Evolutionary conservation across 2,113 vertebrate genomes (phyloP), one percentile per base, ranked within the genome.

Genomic region (Cryptotis parvus): DNA sequence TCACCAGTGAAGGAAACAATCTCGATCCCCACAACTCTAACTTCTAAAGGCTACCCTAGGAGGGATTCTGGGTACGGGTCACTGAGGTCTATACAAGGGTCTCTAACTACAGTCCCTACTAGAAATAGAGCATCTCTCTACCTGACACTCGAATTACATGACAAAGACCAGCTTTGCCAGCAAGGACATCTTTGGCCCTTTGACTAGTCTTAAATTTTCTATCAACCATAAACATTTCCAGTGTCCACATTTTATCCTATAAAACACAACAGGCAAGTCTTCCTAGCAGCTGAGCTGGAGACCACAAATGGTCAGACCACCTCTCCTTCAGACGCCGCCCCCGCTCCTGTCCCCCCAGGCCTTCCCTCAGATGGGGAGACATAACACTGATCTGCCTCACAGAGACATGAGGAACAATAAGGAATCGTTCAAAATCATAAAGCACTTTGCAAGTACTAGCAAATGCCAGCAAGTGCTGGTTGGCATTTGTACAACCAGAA

Each of bases 81-180:
- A 91, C 65, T n/a, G 68, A 82, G 75, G 31, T 90, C 87, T 96
- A 65, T 14, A 83, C 66, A 45, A 84, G 35, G 52, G 79, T 73
- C 75, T 91, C 80, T 87, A 91, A 68, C 78, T 88, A 94, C 18
- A 88, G 39, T 26, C 78, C 49, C 55, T 65, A 89, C 73, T 26
- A 85, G 84, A 83, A 95, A 86, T 1, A 12, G 68, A 86, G 74
- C 75, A 26, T 11, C 65, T 43, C 80, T 58, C 55, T 58, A 58
- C 6, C 18, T 52, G 68, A 76, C 72, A 94, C 77, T 41, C 39
- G 70, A 92, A 69, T 33, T 29, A 79, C 1, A 24, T 24, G 92
- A 95, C 95, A 96, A 95, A 96, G 95, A 72, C 95, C 95, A 91
- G 95, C 95, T 96, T 78, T 96, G 95, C 79, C 95, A 91, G 43